Evolutionary conservation across 2,888 invertebrate species (phyloP), one percentile per base, ranked within the genome.

Genomic region (Mimumesa dahlbomi): DNA sequence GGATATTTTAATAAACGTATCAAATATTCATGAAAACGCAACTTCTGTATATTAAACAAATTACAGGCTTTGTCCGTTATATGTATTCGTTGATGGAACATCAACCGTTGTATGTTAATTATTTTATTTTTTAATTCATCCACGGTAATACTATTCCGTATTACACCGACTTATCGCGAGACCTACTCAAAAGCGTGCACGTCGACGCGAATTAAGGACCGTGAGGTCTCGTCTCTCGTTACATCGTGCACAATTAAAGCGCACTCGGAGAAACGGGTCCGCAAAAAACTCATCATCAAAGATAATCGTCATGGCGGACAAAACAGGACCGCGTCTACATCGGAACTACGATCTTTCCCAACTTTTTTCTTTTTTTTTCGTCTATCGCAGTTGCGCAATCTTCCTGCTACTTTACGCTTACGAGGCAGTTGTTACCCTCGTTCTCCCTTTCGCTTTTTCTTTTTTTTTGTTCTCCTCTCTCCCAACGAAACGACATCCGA

Each of bases 301-400:
- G 36, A 29, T 64, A 66, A 74, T 66, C 57, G 34, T 36, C 43
- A 56, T 64, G 50, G 48, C 49, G 54, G 45, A 57, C 43, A 42
- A 25, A 45, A 54, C 42, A 49, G 46, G 53, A 43, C 36, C 56
- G 6, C 50, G 13, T 25, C 25, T 38, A 14, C 36, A 53, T 46
- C 42, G 49, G 14, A 18, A 40, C 40, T 48, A 31, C 40, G 58
- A 52, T 69, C 50, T 68, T 40, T 45, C 29, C 42, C 49, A 36
- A 14, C 46, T 40, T 52, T 25, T 57, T 40, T 40, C n/a, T 43
- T 19, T 46, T 52, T 40, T 52, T 25, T 57, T 40, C 31, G n/a
- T 43, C 18, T 46, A 34, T 64, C 46, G 69, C 56, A 64, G 69
- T 69, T 64, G 69, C 69, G 69, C 69, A 72, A 69, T 64, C 54